Evolutionary conservation across 2,888 invertebrate genomes (phyloP), one percentile per base, ranked within the genome.

Genomic region (Drosophila algonquin): DNA sequence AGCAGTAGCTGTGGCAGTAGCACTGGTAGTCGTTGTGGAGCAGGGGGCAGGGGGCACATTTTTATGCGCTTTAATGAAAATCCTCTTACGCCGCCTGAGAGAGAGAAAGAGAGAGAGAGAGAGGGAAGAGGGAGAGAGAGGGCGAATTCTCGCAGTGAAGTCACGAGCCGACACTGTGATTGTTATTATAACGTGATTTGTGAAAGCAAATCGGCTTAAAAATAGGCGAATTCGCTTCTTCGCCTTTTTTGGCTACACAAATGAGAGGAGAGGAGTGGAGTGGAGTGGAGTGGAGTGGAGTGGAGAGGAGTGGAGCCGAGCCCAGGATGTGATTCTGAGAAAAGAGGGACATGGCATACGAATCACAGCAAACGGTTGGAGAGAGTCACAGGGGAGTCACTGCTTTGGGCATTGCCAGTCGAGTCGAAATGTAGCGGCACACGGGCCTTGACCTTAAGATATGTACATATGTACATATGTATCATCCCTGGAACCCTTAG

Each of bases 11-110:
- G 52, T 24, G 24, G 24, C 24, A 24, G 52, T 24, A 1, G 24
- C 24, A 24, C 4, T 24, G 24, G 62, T 7, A 30, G 30, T 30
- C 30, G 8, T 30, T 30, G 30, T 8, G 30, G 18, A 10, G 45
- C 58, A 18, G 18, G 27, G 18, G 14, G 45, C 58, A 45, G 61
- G 50, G 65, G 51, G 58, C 61, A 75, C 55, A 73, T 77, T 79
- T 77, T 85, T 75, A 83, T 88, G 78, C 77, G 80, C 80, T 76
- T 77, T 88, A 88, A 88, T 86, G 88, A 88, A 84, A 85, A 88
- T 83, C 84, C 86, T 83, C 87, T 85, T 88, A 85, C 69, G 86
- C 24, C 6, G 24, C 24, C 24, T 24, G 24, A 24, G 24, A 3
- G 24, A 24, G 24, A 24, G 24, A 24, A 4, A 4, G 24, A 24